A percentile compares a stretch with the other conserved stretches of the same genome.
phyloP scores from a whole-genome alignment of 2,888 invertebrate species.

The Xiphydria camelus region DNA sequence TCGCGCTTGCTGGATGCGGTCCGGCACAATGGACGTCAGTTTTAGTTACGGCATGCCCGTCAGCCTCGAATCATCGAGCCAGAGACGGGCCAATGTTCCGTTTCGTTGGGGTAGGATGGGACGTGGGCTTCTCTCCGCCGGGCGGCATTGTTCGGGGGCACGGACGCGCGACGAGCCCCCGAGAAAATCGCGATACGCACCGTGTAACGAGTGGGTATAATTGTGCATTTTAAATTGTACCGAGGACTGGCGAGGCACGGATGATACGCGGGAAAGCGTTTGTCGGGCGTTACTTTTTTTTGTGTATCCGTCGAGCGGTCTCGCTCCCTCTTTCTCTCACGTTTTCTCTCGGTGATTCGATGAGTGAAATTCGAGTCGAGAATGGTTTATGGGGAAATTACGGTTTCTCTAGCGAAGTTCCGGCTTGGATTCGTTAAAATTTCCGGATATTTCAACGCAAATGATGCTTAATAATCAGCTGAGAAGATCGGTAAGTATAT shows the following conservation, averaged over 20 bases:
- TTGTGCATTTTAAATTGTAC: conserved; percentile 3
- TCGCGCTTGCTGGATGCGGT: conserved; percentile 30
- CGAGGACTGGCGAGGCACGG: neutral
- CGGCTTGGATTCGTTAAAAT: too few relatives aligned
- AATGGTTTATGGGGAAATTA: too few relatives aligned
- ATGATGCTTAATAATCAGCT: too few relatives aligned
- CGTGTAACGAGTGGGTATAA: conserved; percentile 6
- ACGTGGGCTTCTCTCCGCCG: conserved; percentile 10
- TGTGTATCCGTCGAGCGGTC: neutral
- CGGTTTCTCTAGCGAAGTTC: too few relatives aligned
- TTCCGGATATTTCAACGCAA: too few relatives aligned
- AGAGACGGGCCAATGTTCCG: conserved; percentile 36
- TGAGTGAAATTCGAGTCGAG: too few relatives aligned
- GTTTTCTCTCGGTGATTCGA: too few relatives aligned
- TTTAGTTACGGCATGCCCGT: conserved; percentile 51
- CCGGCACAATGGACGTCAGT: conserved; percentile 51
- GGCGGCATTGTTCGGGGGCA: conserved; percentile 16
- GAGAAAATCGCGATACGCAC: conserved; percentile 17
- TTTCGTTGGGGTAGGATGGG: conserved; percentile 19
- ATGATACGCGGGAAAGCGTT: neutral
- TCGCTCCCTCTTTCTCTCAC: too few relatives aligned
- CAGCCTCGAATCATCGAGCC: conserved; percentile 41
- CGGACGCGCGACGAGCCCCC: conserved; percentile 15
- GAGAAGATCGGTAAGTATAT: too few relatives aligned
- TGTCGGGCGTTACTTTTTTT: neutral